Base-by-base conservation (phyloP, 2,113 vertebrate genomes). In the Sigmodon hispidus region DNA sequence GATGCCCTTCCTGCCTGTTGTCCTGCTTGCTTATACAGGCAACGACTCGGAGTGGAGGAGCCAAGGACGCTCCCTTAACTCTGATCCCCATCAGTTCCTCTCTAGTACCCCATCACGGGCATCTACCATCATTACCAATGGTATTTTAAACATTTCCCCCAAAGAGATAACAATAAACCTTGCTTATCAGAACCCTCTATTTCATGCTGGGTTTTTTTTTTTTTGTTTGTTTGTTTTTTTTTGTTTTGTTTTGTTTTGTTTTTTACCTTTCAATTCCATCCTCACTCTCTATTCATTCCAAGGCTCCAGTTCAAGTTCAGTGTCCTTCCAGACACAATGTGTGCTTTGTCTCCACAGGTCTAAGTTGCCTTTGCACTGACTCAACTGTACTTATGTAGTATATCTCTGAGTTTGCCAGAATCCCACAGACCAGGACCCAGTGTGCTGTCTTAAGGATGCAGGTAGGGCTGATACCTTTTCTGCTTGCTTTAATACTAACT, bases 361-460 rank as follows among this genome's bases (percentile, higher is more conserved):
- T 0, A 1, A 10, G 55, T 34, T 9, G 0, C 15, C 26, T 43
- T 40, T 36, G 69, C 34, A 5, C 17, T 24, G 50, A 34, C 75
- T 40, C 6, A 19, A 36, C 55, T 29, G 6, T 19, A 21, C 34
- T 48, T 48, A 57, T 15, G 19, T 21, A 31, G 52, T 22, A 26
- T 57, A 17, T 57, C 57, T 45, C 19, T 5, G 26, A 6, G 13
- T 43, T 22, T 21, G 17, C 19, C 48, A 13, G 11, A 59, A 40
- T 24, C 11, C 57, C 80, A 26, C n/a, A 24, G 55, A 12, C 45
- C 7, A 40, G 43, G 57, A 36, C 57, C 57, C 57, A 36, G 12
- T 5, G 0, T 48, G 40, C 48, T 3, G 1, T n/a, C 40, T 80
- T 22, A 16, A 0, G 2, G 10, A 1, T 5, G 19, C 77, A 7